A percentile compares a stretch with the other conserved stretches of the same genome.
These are phyloP conservation scores for Rhagonycha fulva DNA, from an alignment of 2,888 invertebrate genomes.

Conservation along the genomic window DNA sequence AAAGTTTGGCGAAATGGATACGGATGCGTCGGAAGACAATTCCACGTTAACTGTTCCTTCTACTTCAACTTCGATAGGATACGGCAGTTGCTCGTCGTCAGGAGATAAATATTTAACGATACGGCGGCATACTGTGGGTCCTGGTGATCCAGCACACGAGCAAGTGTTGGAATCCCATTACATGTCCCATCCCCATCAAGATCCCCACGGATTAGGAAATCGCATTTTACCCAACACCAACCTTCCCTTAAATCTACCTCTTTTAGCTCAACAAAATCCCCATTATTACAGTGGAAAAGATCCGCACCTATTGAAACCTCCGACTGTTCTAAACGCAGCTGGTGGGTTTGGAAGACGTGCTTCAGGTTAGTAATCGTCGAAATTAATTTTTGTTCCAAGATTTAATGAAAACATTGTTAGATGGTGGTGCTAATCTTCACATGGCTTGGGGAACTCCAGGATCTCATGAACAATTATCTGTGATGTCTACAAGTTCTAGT, in stretches of 20 bases:
- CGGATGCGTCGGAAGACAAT: slow-evolving; percentile 49
- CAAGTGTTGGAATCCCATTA: slow-evolving; percentile 67
- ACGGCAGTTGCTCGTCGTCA: slow-evolving; percentile 41
- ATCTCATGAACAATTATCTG: slow-evolving; percentile 57
- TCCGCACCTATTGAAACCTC: slow-evolving; percentile 92
- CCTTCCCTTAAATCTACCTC: slow-evolving; percentile 81
- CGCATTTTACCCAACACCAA: slow-evolving; percentile 75
- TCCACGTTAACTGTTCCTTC: slow-evolving; percentile 47
- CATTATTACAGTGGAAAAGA: slow-evolving; percentile 89
- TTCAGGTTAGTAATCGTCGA: slow-evolving; percentile 58
- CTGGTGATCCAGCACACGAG: slow-evolving; percentile 86
- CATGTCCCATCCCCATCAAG: slow-evolving; percentile 50
- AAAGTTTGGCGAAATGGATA: slow-evolving; percentile 63
- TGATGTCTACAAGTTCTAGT: slow-evolving; percentile 57
- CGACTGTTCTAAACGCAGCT: slow-evolving; percentile 83
- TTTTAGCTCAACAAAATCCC: slow-evolving; percentile 81
- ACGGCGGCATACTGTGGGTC: slow-evolving; percentile 90
- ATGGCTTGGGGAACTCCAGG: slow-evolving; percentile 60
- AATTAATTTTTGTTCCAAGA: background rate
- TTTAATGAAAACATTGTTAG: slow-evolving; percentile 47
- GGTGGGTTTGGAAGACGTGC: slow-evolving; percentile 88
- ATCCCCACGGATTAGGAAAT: slow-evolving; percentile 51
- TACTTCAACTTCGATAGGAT: slow-evolving; percentile 43
- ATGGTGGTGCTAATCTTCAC: slow-evolving; percentile 93
- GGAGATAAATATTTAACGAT: slow-evolving; percentile 63